These are phyloP conservation scores for Temnothorax rugatulus DNA, from an alignment of 2,888 invertebrate genomes.

Conservation along the genomic window DNA sequence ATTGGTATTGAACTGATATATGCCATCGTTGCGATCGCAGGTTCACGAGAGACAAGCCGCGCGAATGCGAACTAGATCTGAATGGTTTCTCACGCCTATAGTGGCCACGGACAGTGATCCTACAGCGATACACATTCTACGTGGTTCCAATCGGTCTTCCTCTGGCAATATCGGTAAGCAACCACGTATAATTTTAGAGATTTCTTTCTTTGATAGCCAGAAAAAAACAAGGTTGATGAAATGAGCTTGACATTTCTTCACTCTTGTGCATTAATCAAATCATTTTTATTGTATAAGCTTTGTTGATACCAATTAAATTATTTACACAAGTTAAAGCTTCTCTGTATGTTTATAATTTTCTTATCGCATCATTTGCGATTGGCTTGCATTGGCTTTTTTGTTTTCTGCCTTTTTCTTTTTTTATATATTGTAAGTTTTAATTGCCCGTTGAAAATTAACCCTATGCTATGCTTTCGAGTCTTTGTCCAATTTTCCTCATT, in stretches of 20 bases:
- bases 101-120: constrained; percentile 86
- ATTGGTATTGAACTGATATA: neutral
- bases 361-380: neutral
- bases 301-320: neutral
- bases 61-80: constrained; percentile 98
- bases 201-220: neutral
- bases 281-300: neutral
- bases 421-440: neutral
- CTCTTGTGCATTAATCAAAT: neutral
- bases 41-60: constrained; percentile 98
- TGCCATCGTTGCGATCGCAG: constrained; percentile 85
- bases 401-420: neutral
- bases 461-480: no score
- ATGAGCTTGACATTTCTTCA: neutral
- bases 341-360: neutral
- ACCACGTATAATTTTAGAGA: neutral
- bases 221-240: constrained; percentile 1
- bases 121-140: constrained; percentile 85
- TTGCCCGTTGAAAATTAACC: neutral
- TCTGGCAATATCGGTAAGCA: constrained; percentile 88
- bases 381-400: neutral
- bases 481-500: neutral
- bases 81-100: constrained; percentile 96
- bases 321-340: neutral
- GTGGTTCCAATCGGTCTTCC: constrained; percentile 87